Base-by-base conservation (phyloP, 2,888 invertebrate genomes). In the Lepetodrilus schrolli region DNA sequence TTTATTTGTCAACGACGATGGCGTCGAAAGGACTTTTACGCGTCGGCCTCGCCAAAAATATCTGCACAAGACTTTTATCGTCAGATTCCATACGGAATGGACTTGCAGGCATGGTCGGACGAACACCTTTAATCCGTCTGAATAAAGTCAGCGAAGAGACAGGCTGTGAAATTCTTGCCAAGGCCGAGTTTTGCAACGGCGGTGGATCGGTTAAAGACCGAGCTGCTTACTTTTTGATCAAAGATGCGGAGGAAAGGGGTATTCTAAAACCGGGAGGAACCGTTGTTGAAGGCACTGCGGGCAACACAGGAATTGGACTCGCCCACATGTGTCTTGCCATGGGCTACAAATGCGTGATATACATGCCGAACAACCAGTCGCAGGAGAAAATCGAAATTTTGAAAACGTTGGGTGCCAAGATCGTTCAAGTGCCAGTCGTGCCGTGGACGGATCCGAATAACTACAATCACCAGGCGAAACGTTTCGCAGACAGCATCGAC, bases 301-400 rank as follows among this genome's bases (percentile, higher is more conserved):
- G 90, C 0, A 90, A 90, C 76, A 90, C 90, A 37, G 90, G 90
- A 10, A 90, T 90, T 66, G 90, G 90, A 8, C 81, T 90, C 43
- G 90, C 90, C n/a, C 90, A 90, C 76, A 86, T 90, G 83, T 90
- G 90, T 74, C 82, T 88, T 34, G 85, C 90, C 3, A 68, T 90
- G 80, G 90, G 90, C 0, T 90, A 89, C 74, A 90, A 88, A 76
- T 90, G 90, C 85, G 88, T 90, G 23, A 90, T 90, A 68, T 90
- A 84, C 81, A 90, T 90, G 89, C 90, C 90, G 7, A 82, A 90
- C 68, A 90, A 87, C 75, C 90, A 90, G 75, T 90, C 90, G 20
- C 75, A 89, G 86, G 89, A 90, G 78, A 90, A 90, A 74, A 87
- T 90, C 20, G 89, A 90, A 66, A 80, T 86, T 78, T 77, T 90